Base-by-base conservation (phyloP, 2,113 vertebrate genomes). In the Tetrao urogallus region DNA sequence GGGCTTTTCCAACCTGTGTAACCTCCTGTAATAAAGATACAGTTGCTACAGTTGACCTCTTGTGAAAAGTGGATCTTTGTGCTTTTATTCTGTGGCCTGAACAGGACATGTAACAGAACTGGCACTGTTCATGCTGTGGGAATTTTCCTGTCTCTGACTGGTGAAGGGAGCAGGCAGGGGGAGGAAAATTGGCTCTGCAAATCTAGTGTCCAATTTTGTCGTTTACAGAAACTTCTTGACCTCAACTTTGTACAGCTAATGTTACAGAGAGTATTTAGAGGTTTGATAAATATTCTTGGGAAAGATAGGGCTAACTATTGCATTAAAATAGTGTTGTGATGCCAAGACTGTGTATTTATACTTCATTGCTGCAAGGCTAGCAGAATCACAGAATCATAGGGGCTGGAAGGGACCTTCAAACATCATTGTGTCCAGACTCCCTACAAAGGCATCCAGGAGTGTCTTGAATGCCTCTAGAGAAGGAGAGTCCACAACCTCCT, bases 221-320 rank as follows among this genome's bases (percentile, higher is more conserved):
- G 67, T 82, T 82, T 84, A 60, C 50, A 93, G 82, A 83, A 25
- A 40, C 48, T 90, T 94, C 95, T 67, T 73, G 63, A 88, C 61
- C 36, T 93, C 71, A 92, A 91, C 86, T 82, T 90, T 75, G 69
- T 63, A 42, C 63, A 48, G 73, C 79, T 92, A 70, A 63, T 94
- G 66, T 93, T 92, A 25, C 3, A 8, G 85, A 73, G 40, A 6
- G 30, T 65, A 74, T 95, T 94, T 13, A 67, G 47, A 40, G 82
- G 61, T 77, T 86, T 76, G 92, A 88, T 95, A 95, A 87, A 87
- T 87, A 61, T 88, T 19, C 1, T 1, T 34, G 60, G 67, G 88
- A 94, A 92, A 95, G 95, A 97, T 97, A 97, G 96, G 94, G 42
- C 63, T 89, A 7, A 0, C 70, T 89, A 92, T 97, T 97, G 90